Evolutionary conservation across 1,140 invertebrate species (phyloP).

Genomic region (Pararge aegeria): DNA sequence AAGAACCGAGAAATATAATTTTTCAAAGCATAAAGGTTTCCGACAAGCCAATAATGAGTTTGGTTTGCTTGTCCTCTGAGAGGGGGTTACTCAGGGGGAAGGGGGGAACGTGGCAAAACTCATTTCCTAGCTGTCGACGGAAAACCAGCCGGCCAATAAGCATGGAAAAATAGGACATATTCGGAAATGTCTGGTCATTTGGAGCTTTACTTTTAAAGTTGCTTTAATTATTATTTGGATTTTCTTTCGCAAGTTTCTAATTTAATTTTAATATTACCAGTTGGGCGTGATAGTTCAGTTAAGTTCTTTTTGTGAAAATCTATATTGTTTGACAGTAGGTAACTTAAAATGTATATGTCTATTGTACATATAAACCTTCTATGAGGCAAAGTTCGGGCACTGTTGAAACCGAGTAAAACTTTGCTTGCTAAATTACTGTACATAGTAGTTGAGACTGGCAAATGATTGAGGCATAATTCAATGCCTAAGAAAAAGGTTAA

Average conservation of each 20-base stretch:
- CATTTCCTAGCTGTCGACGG: constrained; percentile 68
- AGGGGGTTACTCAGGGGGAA: constrained; percentile 14
- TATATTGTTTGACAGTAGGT: too few relatives aligned
- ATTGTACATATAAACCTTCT: too few relatives aligned
- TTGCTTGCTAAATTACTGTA: too few relatives aligned
- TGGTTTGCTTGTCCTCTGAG: constrained; percentile 50
- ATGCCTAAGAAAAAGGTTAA: too few relatives aligned
- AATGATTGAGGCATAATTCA: too few relatives aligned
- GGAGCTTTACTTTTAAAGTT: constrained; percentile 55
- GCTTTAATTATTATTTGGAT: constrained; percentile 14
- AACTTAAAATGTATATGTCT: too few relatives aligned
- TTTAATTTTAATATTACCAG: not conserved
- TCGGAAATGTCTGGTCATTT: constrained; percentile 52
- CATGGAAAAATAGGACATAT: constrained; percentile 59
- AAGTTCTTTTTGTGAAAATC: too few relatives aligned
- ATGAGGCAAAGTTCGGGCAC: too few relatives aligned
- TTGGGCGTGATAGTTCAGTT: not conserved
- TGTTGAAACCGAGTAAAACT: too few relatives aligned
- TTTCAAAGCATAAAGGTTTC: constrained; percentile 31
- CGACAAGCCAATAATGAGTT: constrained; percentile 64
- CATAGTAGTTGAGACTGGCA: too few relatives aligned
- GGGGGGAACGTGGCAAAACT: constrained; percentile 49
- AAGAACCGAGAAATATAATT: constrained; percentile 18
- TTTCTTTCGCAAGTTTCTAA: not conserved
- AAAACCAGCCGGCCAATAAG: constrained; percentile 63